Percentiles rank a stretch among this genome's conserved stretches.
These are phyloP conservation scores for Oscheius sp. DNA, from an alignment of 2,888 invertebrate genomes.

Conservation along the genomic window DNA sequence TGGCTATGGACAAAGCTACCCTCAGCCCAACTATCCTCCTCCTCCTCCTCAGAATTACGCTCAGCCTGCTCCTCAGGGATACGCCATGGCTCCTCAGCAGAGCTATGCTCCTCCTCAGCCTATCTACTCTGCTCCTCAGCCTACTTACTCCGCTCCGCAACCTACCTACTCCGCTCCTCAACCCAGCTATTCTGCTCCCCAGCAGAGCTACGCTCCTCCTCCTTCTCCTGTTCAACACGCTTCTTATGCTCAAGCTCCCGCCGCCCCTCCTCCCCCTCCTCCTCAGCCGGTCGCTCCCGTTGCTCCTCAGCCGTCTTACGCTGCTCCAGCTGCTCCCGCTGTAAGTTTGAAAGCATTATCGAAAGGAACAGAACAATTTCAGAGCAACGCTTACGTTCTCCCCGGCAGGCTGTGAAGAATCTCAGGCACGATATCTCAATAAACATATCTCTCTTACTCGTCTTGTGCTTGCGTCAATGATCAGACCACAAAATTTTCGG, in stretches of 20 bases:
- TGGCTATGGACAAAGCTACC: background rate
- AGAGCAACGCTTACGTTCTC: constrained; percentile 8
- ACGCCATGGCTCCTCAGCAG: background rate
- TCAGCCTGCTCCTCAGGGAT: too few species aligned
- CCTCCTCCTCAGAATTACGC: background rate
- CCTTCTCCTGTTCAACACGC: background rate
- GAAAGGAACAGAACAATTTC: background rate
- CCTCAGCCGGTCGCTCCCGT: background rate
- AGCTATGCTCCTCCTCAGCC: constrained; percentile 3
- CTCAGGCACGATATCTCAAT: constrained; percentile 10
- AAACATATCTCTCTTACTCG: constrained; percentile 1
- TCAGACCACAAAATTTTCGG: too few species aligned
- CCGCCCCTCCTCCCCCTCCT: background rate
- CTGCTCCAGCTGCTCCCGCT: constrained; percentile 2
- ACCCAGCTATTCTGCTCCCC: background rate
- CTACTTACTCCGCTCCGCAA: background rate
- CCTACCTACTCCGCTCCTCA: background rate
- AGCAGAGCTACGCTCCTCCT: constrained; percentile 15
- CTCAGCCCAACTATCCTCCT: constrained; percentile 1
- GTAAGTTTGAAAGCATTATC: background rate
- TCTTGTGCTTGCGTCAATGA: too few species aligned
- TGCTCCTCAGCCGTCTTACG: background rate
- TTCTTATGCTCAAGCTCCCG: background rate
- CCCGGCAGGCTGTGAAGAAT: constrained; percentile 10
- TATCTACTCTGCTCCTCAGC: constrained; percentile 4